Evolutionary conservation across 2,797 vertebrate genomes (phyloP).

Genomic region (Pseudochirops corinnae): DNA sequence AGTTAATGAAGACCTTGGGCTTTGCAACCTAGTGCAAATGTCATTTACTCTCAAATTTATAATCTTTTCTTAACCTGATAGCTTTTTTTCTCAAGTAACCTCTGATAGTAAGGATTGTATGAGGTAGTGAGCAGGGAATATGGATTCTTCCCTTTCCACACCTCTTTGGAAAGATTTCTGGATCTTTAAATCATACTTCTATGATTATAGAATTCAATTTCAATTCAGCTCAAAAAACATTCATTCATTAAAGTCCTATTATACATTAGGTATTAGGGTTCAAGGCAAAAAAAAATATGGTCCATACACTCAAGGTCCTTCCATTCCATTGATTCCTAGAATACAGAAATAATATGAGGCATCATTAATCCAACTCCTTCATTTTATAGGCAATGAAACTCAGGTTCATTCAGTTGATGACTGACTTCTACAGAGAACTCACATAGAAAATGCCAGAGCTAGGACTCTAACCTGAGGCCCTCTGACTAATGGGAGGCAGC

Average conservation of each 20-base stretch:
- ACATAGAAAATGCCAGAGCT: not conserved
- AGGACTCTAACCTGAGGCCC: not conserved
- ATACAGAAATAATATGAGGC: not conserved
- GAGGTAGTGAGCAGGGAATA: not conserved
- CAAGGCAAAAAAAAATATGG: not conserved
- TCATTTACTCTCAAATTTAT: not conserved
- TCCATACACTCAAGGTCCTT: not conserved
- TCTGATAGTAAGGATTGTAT: not conserved
- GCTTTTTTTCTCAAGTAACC: not conserved
- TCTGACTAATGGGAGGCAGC: not conserved
- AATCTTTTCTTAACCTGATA: not conserved
- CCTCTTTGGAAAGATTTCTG: not conserved
- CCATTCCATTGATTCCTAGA: not conserved
- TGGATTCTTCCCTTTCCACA: not conserved
- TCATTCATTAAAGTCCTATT: not conserved
- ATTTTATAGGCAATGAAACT: not conserved
- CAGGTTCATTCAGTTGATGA: not conserved
- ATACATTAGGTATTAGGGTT: not conserved
- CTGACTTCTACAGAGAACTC: not conserved
- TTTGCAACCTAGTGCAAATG: not conserved
- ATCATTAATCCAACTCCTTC: not conserved
- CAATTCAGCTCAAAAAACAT: not conserved
- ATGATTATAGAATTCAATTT: not conserved
- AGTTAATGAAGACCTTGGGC: not conserved
- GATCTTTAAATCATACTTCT: constrained; percentile 4